Percentiles rank a stretch among this genome's conserved stretches.
Evolutionary conservation across 2,113 vertebrate species (phyloP).

Genomic region (Prunella himalayana): DNA sequence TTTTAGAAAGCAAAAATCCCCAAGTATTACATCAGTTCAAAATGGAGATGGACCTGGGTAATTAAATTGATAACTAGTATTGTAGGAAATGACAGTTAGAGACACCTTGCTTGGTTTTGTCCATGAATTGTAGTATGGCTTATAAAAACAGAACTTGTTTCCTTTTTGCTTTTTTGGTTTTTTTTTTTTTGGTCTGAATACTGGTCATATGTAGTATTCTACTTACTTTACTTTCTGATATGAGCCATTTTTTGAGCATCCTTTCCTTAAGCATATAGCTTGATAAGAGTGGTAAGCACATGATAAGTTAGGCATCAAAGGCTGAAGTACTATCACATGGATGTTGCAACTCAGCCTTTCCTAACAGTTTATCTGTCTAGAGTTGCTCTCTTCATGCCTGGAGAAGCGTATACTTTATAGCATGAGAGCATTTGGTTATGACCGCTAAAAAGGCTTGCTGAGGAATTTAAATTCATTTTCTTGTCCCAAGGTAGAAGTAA

Average conservation of each 20-base stretch:
- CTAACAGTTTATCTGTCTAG: not conserved
- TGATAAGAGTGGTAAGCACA: not conserved
- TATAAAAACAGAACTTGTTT: not conserved
- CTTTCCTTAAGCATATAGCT: not conserved
- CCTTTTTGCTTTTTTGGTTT: not conserved
- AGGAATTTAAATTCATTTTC: not conserved
- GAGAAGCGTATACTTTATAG: not conserved
- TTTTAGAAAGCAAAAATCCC: not conserved
- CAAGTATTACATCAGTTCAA: not conserved
- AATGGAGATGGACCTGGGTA: not conserved
- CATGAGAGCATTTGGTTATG: not conserved
- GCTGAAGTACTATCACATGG: not conserved
- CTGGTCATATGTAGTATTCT: not conserved
- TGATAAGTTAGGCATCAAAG: not conserved
- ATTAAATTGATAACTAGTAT: not conserved
- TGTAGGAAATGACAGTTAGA: not conserved
- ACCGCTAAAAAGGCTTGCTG: not conserved
- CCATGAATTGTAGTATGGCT: not conserved
- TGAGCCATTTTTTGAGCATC: fast-evolving
- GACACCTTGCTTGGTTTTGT: not conserved
- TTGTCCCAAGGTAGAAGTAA: not conserved
- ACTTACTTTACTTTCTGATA: not conserved
- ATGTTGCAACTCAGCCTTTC: not conserved
- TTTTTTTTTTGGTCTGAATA: not conserved
- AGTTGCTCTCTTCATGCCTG: not conserved